phyloP scores from a whole-genome alignment of 2,113 vertebrate species.

The Promerops cafer region DNA sequence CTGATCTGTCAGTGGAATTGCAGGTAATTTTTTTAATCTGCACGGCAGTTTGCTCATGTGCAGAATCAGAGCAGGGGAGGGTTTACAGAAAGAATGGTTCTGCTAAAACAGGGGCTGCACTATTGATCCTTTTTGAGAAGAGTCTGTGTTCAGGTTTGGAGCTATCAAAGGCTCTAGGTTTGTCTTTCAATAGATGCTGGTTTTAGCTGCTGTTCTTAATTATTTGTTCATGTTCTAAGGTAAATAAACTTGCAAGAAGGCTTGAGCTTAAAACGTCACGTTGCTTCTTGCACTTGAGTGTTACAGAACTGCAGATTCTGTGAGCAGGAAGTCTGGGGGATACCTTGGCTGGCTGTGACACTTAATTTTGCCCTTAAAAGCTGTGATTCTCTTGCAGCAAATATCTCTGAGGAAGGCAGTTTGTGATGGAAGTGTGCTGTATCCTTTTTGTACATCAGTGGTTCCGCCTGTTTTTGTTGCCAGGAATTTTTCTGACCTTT shows the following conservation, averaged over 20 bases:
- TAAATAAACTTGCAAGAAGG: neutral
- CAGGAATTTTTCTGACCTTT: neutral
- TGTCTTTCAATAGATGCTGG: neutral
- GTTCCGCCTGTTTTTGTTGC: neutral
- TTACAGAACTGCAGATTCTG: neutral
- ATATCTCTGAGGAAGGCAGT: neutral
- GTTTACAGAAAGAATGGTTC: neutral
- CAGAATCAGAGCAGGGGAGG: neutral
- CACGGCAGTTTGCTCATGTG: neutral
- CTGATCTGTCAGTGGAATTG: neutral
- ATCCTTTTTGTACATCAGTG: neutral
- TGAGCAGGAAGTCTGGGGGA: neutral
- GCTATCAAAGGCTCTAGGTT: neutral
- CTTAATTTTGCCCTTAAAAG: neutral
- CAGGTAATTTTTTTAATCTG: neutral
- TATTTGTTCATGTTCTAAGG: neutral
- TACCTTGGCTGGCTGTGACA: neutral
- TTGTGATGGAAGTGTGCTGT: neutral
- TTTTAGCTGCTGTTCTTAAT: neutral
- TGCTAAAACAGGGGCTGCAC: neutral
- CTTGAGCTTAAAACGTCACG: rapidly evolving
- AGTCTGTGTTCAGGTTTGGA: neutral
- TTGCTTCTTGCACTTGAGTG: neutral
- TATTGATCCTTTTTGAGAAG: neutral
- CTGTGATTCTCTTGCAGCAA: neutral